Evolutionary conservation across 2,888 invertebrate genomes (phyloP), one percentile per base, ranked within the genome.

Genomic region (Eilema griseolum): DNA sequence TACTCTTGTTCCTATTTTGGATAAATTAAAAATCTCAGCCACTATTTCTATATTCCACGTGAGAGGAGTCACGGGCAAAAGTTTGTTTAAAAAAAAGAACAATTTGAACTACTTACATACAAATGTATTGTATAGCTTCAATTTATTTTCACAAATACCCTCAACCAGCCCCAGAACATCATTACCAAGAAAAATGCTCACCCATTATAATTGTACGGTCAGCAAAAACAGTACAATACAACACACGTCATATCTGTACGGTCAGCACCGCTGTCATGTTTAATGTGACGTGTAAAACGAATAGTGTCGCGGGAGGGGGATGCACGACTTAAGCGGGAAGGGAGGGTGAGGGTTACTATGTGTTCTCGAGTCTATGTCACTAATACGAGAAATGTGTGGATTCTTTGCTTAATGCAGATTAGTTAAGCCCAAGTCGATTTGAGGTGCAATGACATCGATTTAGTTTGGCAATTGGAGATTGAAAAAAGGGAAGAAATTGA

Each of bases 231-330:
- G 78, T 80, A 77, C 67, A 81, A 67, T 57, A 67, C 68, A 66
- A 61, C 59, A 26, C 46, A 71, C 75, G 78, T 83, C 85, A 85
- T 86, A 85, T 86, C 86, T 82, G 83, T 83, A 87, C 83, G 78
- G 88, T 87, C 86, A 84, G 84, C 85, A 79, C 69, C 83, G 79
- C 76, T 76, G 87, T 86, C 88, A 86, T 85, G 89, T 83, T 88
- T 86, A 90, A 90, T 90, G 90, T 87, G 88, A 89, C 86, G 90
- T 90, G 86, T 86, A 85, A 88, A 89, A 89, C 86, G 86, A 86
- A 90, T 87, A 85, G 89, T 85, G 83, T 76, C 76, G 78, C 74
- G 72, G 63, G 73, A 77, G 73, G 73, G 62, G 61, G 61, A 67
- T 67, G 61, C 41, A 59, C 24, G 62, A 57, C 61, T 57, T 64